These are phyloP conservation scores for Apostichopus japonicus DNA, from an alignment of 35 echinoderm and acorn worm genomes.

Conservation along the genomic window DNA sequence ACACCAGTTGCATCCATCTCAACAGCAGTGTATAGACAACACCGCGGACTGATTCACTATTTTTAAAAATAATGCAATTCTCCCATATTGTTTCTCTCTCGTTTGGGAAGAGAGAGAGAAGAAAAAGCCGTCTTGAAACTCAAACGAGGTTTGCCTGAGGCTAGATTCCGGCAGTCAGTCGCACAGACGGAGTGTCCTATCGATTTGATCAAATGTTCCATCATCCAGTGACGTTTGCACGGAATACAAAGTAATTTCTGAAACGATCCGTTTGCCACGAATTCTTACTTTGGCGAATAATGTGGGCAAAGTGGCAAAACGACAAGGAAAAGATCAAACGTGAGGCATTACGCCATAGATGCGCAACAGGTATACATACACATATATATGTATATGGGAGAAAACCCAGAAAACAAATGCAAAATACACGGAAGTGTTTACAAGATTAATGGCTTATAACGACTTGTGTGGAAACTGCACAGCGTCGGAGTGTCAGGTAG, in stretches of 20 bases:
- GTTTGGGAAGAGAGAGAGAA: background rate
- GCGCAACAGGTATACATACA: background rate
- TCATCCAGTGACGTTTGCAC: conserved; percentile 26
- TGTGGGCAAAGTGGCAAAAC: conserved; percentile 44
- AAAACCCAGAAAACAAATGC: background rate
- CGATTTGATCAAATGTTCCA: conserved; percentile 49
- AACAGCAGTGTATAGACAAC: background rate
- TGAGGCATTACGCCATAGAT: background rate
- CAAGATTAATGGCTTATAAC: background rate
- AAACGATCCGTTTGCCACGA: conserved; percentile 48
- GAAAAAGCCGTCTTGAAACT: conserved; percentile 25
- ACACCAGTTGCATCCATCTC: conserved; percentile 37
- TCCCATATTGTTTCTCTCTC: conserved; percentile 39
- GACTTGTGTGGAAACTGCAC: background rate
- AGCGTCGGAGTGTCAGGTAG: no score
- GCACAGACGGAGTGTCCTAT: conserved; percentile 49
- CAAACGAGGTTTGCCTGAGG: conserved; percentile 20
- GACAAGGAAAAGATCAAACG: background rate
- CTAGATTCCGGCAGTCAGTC: conserved; percentile 28
- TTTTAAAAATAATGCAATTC: conserved; percentile 35
- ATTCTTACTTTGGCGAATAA: conserved; percentile 1
- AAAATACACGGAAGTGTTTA: background rate
- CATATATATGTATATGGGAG: background rate
- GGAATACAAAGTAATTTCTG: conserved; percentile 54
- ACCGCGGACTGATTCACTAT: background rate